Conservation (phyloP, 2,888 invertebrate species). For the Cheilosia urbana region DNA sequence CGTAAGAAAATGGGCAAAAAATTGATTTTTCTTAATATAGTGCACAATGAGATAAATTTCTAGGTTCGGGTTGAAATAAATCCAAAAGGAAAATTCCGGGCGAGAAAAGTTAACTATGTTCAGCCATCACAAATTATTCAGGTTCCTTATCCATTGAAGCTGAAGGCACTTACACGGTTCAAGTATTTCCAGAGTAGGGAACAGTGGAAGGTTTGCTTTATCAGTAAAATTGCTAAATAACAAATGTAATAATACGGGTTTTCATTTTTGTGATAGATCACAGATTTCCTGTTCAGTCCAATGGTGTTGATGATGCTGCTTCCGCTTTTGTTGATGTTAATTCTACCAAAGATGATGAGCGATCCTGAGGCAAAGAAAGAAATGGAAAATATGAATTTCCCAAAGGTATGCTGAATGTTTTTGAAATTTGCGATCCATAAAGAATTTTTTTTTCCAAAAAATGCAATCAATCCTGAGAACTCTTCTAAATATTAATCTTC, state of each 20-base stretch:
- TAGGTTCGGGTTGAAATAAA: constrained; percentile 95
- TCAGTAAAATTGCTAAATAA: background rate
- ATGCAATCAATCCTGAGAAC: background rate
- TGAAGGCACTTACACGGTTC: constrained; percentile 92
- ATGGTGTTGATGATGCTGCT: constrained; percentile 99
- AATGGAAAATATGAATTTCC: constrained; percentile 92
- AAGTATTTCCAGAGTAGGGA: constrained; percentile 97
- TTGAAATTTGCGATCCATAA: background rate
- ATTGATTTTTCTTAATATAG: background rate
- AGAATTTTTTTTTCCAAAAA: background rate
- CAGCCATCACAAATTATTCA: constrained; percentile 96
- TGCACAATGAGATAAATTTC: background rate
- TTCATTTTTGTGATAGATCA: constrained; percentile 84
- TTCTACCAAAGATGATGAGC: constrained; percentile 98
- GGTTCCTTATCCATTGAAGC: constrained; percentile 95
- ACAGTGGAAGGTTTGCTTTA: constrained; percentile 91
- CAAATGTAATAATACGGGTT: background rate
- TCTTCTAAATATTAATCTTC: background rate
- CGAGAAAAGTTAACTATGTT: constrained; percentile 96
- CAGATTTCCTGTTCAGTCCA: constrained; percentile 97
- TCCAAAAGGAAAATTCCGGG: constrained; percentile 97
- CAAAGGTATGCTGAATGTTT: constrained; percentile 78
- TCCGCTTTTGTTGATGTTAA: constrained; percentile 94
- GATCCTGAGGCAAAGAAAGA: constrained; percentile 99
- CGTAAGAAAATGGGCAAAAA: constrained; percentile 82